Percentiles rank a stretch among this genome's conserved stretches.
These are phyloP conservation scores for Aphis craccivora DNA, from an alignment of 1,140 invertebrate species.

Conservation along the genomic window DNA sequence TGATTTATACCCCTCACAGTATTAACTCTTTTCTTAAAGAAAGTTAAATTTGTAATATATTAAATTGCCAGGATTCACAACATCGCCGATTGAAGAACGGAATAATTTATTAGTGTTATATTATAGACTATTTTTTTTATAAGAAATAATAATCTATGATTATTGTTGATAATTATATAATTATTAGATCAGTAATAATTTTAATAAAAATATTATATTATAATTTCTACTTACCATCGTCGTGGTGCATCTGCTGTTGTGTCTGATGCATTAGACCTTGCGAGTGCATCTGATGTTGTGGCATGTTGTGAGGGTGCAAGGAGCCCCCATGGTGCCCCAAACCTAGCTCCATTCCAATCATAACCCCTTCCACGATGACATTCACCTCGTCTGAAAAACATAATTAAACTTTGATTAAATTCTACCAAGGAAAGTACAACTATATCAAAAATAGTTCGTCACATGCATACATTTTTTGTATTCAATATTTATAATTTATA, in stretches of 20 bases:
- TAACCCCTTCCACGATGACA: conserved; percentile 44
- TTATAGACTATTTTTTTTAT: not conserved
- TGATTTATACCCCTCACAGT: not conserved
- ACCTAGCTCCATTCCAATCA: conserved; percentile 54
- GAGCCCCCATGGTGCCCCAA: conserved; percentile 56
- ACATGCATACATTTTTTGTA: not conserved
- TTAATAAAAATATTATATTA: not conserved
- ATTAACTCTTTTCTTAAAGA: no score
- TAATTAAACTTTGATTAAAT: not conserved
- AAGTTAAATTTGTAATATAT: not conserved
- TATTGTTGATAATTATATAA: not conserved
- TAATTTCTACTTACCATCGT: conserved; percentile 43
- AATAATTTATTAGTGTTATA: not conserved
- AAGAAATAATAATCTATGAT: not conserved
- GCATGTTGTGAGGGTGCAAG: conserved; percentile 54
- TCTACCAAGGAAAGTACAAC: not conserved
- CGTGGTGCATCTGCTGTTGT: conserved; percentile 51
- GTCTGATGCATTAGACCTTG: conserved; percentile 50
- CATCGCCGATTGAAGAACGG: no score
- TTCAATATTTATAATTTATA: not conserved
- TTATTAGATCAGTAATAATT: no score
- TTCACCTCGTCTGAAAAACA: conserved; percentile 49
- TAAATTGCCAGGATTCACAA: not conserved
- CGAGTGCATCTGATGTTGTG: conserved; percentile 55
- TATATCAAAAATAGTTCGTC: not conserved